phyloP scores from a whole-genome alignment of 2,797 vertebrate genomes.

The Mareca strepera region DNA sequence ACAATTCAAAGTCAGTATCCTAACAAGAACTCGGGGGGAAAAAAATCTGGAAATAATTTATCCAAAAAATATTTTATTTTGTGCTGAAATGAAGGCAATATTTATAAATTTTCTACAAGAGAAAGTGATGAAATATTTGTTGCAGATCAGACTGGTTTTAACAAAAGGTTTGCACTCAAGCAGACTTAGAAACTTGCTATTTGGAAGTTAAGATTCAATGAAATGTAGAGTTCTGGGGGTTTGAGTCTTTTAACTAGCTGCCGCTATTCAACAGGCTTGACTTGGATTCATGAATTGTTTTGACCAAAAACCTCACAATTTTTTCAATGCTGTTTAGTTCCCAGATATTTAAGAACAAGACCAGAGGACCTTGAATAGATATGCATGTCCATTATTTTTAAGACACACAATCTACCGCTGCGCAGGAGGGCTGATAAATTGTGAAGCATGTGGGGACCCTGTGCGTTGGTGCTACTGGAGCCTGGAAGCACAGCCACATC shows the following conservation, averaged over 20 bases:
- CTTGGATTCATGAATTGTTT: background rate
- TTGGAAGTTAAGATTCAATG: slow-evolving; percentile 13
- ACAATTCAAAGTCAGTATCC: slow-evolving; percentile 9
- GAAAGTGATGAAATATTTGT: slow-evolving; percentile 27
- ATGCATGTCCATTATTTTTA: background rate
- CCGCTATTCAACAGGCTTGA: background rate
- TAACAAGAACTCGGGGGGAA: background rate
- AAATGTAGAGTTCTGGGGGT: background rate
- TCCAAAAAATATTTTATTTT: background rate
- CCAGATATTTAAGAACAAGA: background rate
- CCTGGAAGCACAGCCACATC: background rate
- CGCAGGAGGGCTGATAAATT: background rate
- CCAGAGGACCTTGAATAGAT: background rate
- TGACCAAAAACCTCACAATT: background rate
- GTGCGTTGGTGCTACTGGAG: background rate
- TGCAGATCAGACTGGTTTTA: slow-evolving; percentile 43
- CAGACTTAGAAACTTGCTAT: background rate
- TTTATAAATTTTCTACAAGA: slow-evolving; percentile 21
- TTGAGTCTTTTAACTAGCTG: background rate
- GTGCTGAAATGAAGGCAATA: slow-evolving; percentile 17
- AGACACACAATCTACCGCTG: background rate
- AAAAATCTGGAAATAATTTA: slow-evolving; percentile 45
- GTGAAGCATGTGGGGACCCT: background rate
- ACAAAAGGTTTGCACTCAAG: slow-evolving; percentile 4
- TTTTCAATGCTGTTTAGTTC: background rate